phyloP scores from a whole-genome alignment of 2,113 vertebrate genomes.

The Oxygymnocypris stewartii region DNA sequence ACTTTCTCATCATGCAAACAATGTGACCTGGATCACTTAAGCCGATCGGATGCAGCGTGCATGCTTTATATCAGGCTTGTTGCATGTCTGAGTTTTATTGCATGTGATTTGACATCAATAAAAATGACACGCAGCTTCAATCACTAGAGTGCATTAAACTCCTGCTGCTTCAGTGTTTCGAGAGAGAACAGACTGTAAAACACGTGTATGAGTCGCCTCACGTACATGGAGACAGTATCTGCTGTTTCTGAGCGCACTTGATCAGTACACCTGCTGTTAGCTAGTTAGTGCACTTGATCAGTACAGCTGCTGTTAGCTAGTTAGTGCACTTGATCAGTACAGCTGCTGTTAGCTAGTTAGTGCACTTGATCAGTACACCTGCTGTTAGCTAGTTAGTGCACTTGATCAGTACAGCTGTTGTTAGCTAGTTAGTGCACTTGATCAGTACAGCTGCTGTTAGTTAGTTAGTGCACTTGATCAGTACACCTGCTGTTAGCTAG shows the following conservation, averaged over 20 bases:
- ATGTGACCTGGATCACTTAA: not conserved
- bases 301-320: no score
- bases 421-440: no score
- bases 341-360: no score
- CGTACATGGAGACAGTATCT: not conserved
- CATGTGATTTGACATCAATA: conserved; percentile 13
- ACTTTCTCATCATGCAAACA: not conserved
- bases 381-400: no score
- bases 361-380: no score
- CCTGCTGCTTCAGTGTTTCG: not conserved
- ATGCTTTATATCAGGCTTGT: not conserved
- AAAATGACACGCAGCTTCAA: conserved; percentile 1
- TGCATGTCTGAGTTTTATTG: not conserved
- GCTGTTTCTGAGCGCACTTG: not conserved
- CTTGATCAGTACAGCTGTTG: no score
- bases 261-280: no score
- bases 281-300: no score
- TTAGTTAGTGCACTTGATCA: no score
- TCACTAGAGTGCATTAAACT: conserved; percentile 1
- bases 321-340: no score
- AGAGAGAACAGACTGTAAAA: not conserved
- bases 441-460: no score
- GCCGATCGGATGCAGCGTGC: not conserved
- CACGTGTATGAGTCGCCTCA: not conserved
- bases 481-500: no score